A percentile compares a stretch with the other conserved stretches of the same genome.
phyloP scores from a whole-genome alignment of 2,113 vertebrate species.

The Epinephelus cyanopodus region DNA sequence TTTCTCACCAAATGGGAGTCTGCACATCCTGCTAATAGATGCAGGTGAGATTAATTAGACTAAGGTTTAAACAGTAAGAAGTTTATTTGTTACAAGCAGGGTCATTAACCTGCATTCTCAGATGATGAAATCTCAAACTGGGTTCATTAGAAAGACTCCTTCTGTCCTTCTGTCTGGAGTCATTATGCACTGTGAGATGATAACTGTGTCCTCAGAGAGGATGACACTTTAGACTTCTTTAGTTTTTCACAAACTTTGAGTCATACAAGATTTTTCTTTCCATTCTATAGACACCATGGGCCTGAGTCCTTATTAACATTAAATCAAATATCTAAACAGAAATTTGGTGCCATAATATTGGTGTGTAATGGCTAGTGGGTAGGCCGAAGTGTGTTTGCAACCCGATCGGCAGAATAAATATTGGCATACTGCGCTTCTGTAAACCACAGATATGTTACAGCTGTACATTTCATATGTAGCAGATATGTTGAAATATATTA shows the following conservation, averaged over 20 bases:
- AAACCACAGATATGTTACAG: no score
- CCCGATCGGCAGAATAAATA: no score
- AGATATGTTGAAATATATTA: no score
- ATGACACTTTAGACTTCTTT: not conserved
- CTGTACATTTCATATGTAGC: no score
- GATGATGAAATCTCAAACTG: constrained; percentile 22
- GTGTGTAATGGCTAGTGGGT: not conserved
- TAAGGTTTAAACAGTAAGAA: constrained; percentile 1
- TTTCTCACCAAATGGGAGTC: not conserved
- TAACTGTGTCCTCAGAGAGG: not conserved
- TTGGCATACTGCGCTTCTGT: no score
- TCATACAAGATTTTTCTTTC: not conserved
- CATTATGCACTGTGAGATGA: not conserved
- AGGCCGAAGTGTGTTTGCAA: not conserved
- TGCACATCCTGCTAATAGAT: not conserved
- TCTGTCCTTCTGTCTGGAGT: not conserved
- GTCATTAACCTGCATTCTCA: constrained; percentile 29
- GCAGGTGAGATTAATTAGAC: constrained; percentile 30
- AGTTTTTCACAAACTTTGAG: not conserved
- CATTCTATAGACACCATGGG: not conserved
- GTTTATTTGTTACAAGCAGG: constrained; percentile 29
- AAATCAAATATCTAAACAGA: not conserved
- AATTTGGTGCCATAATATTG: not conserved
- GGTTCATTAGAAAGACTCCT: constrained; percentile 20
- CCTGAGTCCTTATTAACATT: no score